A percentile compares a stretch with the other conserved stretches of the same genome.
Conservation (phyloP, 2,888 invertebrate genomes). For the Polydrusus pterygomalis region DNA sequence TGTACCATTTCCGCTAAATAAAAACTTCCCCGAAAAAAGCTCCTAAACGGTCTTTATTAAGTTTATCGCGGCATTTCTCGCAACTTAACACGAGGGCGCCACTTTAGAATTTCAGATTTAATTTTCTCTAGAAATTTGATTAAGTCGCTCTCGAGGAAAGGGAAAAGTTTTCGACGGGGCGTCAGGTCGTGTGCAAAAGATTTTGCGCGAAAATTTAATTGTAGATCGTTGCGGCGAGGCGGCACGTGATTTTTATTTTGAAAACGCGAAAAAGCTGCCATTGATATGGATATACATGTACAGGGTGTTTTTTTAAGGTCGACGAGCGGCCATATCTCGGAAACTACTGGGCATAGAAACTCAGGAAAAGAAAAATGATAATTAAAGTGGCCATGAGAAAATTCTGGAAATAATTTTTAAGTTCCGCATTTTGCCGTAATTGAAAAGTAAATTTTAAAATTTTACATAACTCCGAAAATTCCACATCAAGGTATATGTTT, state of each 20-base stretch:
- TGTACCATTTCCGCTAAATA: conserved; percentile 27
- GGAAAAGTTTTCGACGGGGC: conserved; percentile 13
- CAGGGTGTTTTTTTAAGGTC: no score
- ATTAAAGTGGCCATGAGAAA: no score
- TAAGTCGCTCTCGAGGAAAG: conserved; percentile 18
- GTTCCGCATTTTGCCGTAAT: no score
- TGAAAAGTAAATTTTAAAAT: no score
- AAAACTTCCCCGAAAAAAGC: conserved; percentile 25
- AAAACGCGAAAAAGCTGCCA: background rate
- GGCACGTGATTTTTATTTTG: conserved; percentile 23
- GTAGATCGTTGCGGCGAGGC: background rate
- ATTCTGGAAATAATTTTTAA: no score
- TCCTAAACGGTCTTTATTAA: conserved; percentile 46
- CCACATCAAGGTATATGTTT: no score
- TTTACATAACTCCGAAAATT: no score
- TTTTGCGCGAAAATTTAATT: conserved; percentile 19
- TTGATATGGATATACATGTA: background rate
- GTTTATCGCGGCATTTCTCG: conserved; percentile 42
- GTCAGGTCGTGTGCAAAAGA: conserved; percentile 21
- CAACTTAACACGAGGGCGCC: conserved; percentile 38
- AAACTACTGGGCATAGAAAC: no score
- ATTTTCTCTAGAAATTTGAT: conserved; percentile 45
- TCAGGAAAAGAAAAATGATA: no score
- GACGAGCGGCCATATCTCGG: no score
- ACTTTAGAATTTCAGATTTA: conserved; percentile 52